Evolutionary conservation across 2,888 invertebrate genomes (phyloP), one percentile per base, ranked within the genome.

Genomic region (Deroplatys truncata): DNA sequence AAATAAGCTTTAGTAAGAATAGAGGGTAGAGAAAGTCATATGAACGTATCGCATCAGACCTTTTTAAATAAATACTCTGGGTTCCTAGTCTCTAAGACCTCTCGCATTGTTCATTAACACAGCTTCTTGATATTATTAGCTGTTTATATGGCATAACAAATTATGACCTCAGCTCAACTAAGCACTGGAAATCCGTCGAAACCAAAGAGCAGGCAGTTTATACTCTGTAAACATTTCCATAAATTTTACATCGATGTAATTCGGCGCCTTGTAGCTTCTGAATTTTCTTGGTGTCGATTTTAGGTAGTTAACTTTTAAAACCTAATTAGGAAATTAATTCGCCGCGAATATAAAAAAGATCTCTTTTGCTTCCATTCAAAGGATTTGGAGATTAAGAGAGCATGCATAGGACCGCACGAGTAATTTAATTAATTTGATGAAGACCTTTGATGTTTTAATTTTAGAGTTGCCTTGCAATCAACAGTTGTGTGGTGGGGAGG

Each of bases 361-460:
- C 56, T 4, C 20, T 72, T 72, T 72, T 20, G 56, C 56, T 72
- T 72, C 25, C 7, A 72, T 72, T 25, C 56, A 72, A 72, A 72
- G 56, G 56, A 72, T 72, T 72, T 72, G 20, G 25, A 72, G 56
- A 72, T 72, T 72, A 72, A 72, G 56, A 72, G 56, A 72, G 25
- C 56, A 72, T 72, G 56, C 56, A 72, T 72, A 72, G 56, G 25
- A 72, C 56, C 56, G 56, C 56, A 72, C 56, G 56, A 85, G 35
- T 86, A 86, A 86, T 86, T 86, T 86, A 86, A 49, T 86, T 86
- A 86, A 86, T 86, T n/a, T 43, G 56, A 85, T 28, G 85, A 28
- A 86, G 56, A 86, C 86, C 86, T 86, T 86, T 86, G 86, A 86
- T 86, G 56, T 84, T 84, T 84, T 84, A 84, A 84, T 29, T 28